Percentiles rank a stretch among this genome's conserved stretches.
phyloP scores from a whole-genome alignment of 1,140 invertebrate species.

The Drosophila ironensis region DNA sequence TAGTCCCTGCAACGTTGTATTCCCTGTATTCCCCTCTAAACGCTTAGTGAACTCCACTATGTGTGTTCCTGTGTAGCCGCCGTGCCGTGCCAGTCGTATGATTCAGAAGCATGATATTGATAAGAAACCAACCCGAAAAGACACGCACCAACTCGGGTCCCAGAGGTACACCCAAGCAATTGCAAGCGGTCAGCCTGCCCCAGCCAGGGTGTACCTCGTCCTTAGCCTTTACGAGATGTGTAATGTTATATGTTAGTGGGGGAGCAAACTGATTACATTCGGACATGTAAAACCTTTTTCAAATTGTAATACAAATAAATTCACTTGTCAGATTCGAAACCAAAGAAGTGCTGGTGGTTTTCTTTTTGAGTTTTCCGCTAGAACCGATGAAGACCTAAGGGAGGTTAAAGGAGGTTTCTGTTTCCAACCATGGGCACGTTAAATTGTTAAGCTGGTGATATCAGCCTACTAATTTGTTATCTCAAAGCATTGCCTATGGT shows the following conservation, averaged over 20 bases:
- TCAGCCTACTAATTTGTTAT: no score
- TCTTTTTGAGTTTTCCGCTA: background rate
- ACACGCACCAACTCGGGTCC: background rate
- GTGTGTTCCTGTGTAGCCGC: conserved; percentile 14
- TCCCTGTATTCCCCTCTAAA: conserved; percentile 24
- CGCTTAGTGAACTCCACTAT: conserved; percentile 20
- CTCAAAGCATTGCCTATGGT: background rate
- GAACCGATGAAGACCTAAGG: no score
- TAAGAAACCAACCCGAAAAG: background rate
- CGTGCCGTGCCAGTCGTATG: conserved; percentile 4
- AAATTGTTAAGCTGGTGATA: no score
- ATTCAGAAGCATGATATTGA: conserved; percentile 1
- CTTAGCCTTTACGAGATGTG: conserved; percentile 31
- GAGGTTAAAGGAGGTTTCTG: no score
- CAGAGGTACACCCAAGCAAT: conserved; percentile 23
- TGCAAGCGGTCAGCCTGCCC: conserved; percentile 1
- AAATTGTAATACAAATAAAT: conserved; percentile 37
- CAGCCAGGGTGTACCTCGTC: conserved; percentile 10
- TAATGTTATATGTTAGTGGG: conserved; percentile 39
- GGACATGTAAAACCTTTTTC: conserved; percentile 37
- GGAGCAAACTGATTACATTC: conserved; percentile 26
- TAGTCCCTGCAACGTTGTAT: conserved; percentile 10
- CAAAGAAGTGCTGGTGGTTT: background rate
- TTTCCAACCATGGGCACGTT: no score
- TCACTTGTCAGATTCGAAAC: conserved; percentile 20